Conservation (phyloP, 1,140 invertebrate species). For the Megalopta genalis region DNA sequence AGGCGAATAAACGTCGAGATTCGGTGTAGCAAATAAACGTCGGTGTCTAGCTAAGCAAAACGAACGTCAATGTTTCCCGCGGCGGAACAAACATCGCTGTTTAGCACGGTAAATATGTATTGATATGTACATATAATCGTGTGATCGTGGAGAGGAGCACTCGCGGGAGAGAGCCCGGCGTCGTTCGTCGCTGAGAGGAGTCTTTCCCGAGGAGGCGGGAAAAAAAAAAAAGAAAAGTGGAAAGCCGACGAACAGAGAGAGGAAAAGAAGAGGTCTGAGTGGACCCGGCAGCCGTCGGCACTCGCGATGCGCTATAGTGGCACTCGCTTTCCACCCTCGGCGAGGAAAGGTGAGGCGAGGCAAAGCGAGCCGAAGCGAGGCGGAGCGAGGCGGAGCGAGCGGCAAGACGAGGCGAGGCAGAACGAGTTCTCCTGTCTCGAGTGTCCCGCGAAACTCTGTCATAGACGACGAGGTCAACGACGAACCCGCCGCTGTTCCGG, state of each 20-base stretch:
- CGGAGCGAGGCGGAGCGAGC: neutral
- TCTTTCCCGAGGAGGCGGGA: neutral
- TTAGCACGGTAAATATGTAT: no score
- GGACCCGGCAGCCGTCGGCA: constrained; percentile 55
- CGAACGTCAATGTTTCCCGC: no score
- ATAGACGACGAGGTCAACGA: constrained; percentile 34
- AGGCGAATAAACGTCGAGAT: no score
- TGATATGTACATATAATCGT: constrained; percentile 41
- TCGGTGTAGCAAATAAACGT: no score
- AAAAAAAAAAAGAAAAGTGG: constrained; percentile 15
- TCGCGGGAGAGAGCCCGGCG: constrained; percentile 12
- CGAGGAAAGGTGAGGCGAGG: neutral
- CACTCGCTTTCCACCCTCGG: constrained; percentile 51
- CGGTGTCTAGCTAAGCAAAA: no score
- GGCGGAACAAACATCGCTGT: no score
- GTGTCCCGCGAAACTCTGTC: constrained; percentile 41
- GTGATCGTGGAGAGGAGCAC: constrained; percentile 41
- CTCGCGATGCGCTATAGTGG: constrained; percentile 49
- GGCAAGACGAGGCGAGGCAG: neutral
- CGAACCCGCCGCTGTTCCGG: constrained; percentile 15
- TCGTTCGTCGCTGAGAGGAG: constrained; percentile 1
- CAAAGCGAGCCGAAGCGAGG: no score
- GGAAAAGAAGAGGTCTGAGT: constrained; percentile 54
- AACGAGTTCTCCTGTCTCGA: constrained; percentile 49
- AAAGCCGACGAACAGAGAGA: constrained; percentile 17